Percentiles rank a stretch among this genome's conserved stretches.
phyloP scores from a whole-genome alignment of 2,797 vertebrate species.

The Cossypha niveicapilla region DNA sequence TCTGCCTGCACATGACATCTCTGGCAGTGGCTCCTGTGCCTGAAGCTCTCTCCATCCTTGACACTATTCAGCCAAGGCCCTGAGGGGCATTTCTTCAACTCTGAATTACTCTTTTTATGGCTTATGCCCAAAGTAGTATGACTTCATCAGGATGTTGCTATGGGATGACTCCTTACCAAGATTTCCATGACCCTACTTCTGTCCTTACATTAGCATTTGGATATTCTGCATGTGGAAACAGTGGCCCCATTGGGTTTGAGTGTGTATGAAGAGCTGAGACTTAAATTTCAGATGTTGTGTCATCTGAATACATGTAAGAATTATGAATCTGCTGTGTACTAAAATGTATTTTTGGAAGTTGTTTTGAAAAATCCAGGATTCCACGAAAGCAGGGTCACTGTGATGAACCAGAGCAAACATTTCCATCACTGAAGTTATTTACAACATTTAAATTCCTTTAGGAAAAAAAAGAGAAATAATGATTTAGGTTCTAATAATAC shows the following conservation, averaged over 20 bases:
- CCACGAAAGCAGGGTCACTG: background rate
- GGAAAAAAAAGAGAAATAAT: background rate
- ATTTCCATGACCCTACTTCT: background rate
- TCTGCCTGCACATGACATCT: background rate
- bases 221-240: background rate
- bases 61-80: background rate
- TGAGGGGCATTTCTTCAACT: background rate
- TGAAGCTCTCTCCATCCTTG: background rate
- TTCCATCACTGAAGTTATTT: background rate
- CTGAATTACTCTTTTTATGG: background rate
- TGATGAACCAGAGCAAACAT: background rate
- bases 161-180: background rate
- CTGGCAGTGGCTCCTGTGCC: background rate
- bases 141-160: background rate
- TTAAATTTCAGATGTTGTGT: background rate
- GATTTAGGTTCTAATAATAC: background rate
- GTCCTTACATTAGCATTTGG: background rate
- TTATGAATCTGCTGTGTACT: background rate
- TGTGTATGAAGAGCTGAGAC: background rate
- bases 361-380: background rate
- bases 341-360: background rate
- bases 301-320: background rate
- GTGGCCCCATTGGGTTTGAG: background rate
- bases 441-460: background rate
- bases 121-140: background rate